Base-by-base conservation (phyloP, 2,888 invertebrate genomes). In the Theretra japonica region DNA sequence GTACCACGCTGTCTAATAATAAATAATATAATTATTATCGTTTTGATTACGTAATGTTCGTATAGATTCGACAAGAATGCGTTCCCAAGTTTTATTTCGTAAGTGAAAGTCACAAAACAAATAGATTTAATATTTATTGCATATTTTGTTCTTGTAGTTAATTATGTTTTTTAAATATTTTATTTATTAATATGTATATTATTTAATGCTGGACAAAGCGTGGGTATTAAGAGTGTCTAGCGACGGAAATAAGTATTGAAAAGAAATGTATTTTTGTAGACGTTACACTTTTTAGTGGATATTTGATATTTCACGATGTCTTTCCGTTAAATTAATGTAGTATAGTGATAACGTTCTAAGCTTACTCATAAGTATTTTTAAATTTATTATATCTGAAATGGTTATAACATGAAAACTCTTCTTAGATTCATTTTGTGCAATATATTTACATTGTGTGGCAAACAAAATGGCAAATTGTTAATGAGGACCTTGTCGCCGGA, bases 251-350 rank as follows among this genome's bases (percentile, higher is more conserved):
- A 72, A 73, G 75, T 77, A 73, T 76, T 77, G 79, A 79, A 79
- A 79, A 85, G 75, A 85, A 72, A 80, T 75, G 84, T 88, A 88
- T 88, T 87, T 87, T 86, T 86, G 86, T 87, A 87, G 77, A 82
- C 77, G 80, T 70, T 73, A 75, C 77, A 76, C 56, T 56, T 82
- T 79, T 79, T 78, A 75, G 79, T 80, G 80, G 77, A 79, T 79
- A 80, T 79, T 76, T 77, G 74, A 82, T 79, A 82, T 83, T 75
- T 81, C 77, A 81, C 77, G 72, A 76, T 65, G 74, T 77, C 75
- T 82, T 84, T 80, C 74, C 69, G 59, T 72, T 72, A 50, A 57
- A 72, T 59, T 69, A 53, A 59, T 15, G 33, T 69, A 68, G 56
- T 15, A 65, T 65, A 65, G 65, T 23, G 21, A 33, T 62, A 62